Base-by-base conservation (phyloP, 2,113 vertebrate genomes). In the Hiodon alosoides region DNA sequence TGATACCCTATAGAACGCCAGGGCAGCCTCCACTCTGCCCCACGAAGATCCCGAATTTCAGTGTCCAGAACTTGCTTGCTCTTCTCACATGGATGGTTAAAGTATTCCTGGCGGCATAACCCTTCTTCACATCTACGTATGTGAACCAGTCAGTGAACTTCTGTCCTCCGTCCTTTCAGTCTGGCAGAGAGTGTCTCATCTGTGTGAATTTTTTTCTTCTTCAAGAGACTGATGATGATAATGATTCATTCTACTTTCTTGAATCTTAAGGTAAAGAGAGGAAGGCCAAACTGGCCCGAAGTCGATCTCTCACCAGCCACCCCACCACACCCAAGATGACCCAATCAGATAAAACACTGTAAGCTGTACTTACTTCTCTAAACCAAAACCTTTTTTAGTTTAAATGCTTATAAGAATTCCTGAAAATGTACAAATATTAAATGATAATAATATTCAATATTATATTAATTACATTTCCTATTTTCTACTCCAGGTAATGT, bases 301-400 rank as follows among this genome's bases (percentile, higher is more conserved):
- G 96, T 82, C 94, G 96, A 11, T 98, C 96, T 61, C 95, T 98
- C 83, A 96, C 91, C 86, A 94, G 92, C 87, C 94, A 97, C 87
- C 90, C 92, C 17, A 89, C 93, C 3, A 90, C 94, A 10, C 86
- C 94, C 74, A 96, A 95, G 90, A 91, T 95, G 68, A 79, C 85
- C 84, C 93, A 85, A 85, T 84, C 91, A 77, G 95, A 98, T 71
- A 92, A 95, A 86, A 64, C 89, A 80, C 87, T 89, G 96, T 98
- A 93, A 86, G 91, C 62, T n/a, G 79, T 76, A 70, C 80, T 61
- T 79, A 58, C 60, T 68, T 52, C 48, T 68, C 11, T 68, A 68
- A 52, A 68, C 0, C 60, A 80, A 71, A 61, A 70, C 71, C 85
- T 31, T 31, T 31, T 31, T 31, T 31, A 1, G 31, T 31, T 31